Conservation (phyloP, 2,113 vertebrate species). For the Melospiza georgiana region DNA sequence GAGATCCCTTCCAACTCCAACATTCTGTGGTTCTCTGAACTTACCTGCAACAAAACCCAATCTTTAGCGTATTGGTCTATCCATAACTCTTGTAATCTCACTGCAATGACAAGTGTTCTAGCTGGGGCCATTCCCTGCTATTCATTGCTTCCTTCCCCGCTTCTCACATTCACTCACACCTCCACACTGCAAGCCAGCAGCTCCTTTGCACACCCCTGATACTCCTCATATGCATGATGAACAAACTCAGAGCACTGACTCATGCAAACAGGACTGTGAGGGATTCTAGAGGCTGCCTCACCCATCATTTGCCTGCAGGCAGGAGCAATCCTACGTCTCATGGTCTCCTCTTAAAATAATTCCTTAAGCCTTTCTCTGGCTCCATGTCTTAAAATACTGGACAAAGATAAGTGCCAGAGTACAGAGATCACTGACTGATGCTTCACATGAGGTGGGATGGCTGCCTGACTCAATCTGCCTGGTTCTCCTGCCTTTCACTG, state of each 20-base stretch:
- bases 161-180: not conserved
- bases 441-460: fast-evolving
- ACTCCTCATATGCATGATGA: fast-evolving
- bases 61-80: not conserved
- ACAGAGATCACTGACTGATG: not conserved
- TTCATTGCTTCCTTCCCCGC: not conserved
- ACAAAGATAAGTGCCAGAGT: not conserved
- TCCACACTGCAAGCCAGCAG: not conserved
- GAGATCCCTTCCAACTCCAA: not conserved
- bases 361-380: not conserved
- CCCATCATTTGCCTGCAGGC: not conserved
- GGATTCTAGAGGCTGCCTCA: not conserved
- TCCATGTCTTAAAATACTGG: not conserved
- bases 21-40: not conserved
- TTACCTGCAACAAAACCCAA: fast-evolving
- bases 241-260: not conserved
- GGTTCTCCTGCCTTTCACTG: not conserved
- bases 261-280: fast-evolving
- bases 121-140: not conserved
- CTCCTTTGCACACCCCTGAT: not conserved
- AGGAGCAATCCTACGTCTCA: not conserved
- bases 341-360: not conserved
- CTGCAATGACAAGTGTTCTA: fast-evolving
- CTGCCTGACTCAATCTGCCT: not conserved
- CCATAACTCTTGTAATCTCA: not conserved